phyloP scores from a whole-genome alignment of 2,797 vertebrate species.

The Enteromius anoplus region DNA sequence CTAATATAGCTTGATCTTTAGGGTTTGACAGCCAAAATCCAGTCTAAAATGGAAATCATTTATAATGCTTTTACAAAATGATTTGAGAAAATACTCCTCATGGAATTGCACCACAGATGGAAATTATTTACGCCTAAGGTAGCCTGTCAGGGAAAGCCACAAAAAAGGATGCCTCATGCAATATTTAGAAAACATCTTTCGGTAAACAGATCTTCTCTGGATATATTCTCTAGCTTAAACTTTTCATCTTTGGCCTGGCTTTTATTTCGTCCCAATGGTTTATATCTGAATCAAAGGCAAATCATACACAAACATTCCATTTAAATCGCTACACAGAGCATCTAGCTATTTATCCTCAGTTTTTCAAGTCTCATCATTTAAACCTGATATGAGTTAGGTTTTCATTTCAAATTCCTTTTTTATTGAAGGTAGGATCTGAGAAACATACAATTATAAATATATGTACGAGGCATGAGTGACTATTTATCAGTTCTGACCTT shows the following conservation, averaged over 20 bases:
- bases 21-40: background rate
- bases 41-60: conserved; percentile 12
- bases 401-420: conserved; percentile 55
- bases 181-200: conserved; percentile 23
- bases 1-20: background rate
- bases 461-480: no score
- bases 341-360: conserved; percentile 60
- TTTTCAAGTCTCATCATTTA: conserved; percentile 47
- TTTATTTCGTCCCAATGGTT: background rate
- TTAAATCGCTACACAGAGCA: conserved; percentile 2
- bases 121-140: background rate
- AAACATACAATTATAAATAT: conserved; percentile 21
- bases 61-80: background rate
- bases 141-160: background rate
- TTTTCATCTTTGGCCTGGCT: conserved; percentile 15
- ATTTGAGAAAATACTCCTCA: background rate
- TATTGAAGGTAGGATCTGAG: conserved; percentile 23
- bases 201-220: conserved; percentile 14
- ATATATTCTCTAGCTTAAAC: conserved; percentile 1
- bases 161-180: background rate
- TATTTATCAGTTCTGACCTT: background rate
- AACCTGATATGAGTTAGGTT: conserved; percentile 58
- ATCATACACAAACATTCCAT: conserved; percentile 13
- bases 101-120: conserved; percentile 15
- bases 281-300: conserved; percentile 1